Conservation (phyloP, 1,140 invertebrate genomes). For the Hormaphis cornu region DNA sequence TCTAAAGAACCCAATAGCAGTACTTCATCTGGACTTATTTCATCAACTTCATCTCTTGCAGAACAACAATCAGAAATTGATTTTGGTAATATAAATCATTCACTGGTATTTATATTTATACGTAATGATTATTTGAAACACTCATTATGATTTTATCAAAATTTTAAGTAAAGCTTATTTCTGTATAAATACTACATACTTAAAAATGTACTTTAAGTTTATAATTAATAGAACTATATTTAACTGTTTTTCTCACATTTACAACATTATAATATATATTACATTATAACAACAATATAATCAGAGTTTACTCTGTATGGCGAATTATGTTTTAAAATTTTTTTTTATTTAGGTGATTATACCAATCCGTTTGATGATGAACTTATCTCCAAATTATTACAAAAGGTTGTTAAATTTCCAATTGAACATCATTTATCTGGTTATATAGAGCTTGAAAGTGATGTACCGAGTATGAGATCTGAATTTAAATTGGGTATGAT, state of each 20-base stretch:
- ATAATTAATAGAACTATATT: no score
- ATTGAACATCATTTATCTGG: slow-evolving; percentile 20
- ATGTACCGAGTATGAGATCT: slow-evolving; percentile 15
- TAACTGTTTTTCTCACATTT: no score
- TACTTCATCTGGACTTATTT: slow-evolving; percentile 13
- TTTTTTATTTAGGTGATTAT: slow-evolving; percentile 4
- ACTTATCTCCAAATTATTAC: slow-evolving; percentile 31
- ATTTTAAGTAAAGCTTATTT: no score
- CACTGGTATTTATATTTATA: no score
- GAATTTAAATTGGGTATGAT: slow-evolving; percentile 36
- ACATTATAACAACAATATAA: no score
- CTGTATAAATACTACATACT: no score
- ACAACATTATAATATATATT: no score
- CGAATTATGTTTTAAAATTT: no score
- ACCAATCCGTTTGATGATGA: slow-evolving; percentile 33
- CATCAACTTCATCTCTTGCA: neutral
- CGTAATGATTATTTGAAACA: neutral
- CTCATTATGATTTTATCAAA: neutral
- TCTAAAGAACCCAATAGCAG: slow-evolving; percentile 36
- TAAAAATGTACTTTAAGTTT: no score
- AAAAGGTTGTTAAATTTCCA: slow-evolving; percentile 31
- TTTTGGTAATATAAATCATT: neutral
- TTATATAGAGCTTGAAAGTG: neutral
- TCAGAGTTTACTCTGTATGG: no score
- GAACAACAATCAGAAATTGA: slow-evolving; percentile 6